A percentile compares a stretch with the other conserved stretches of the same genome.
These are phyloP conservation scores for Coluber constrictor DNA, from an alignment of 2,797 vertebrate species.

Conservation along the genomic window DNA sequence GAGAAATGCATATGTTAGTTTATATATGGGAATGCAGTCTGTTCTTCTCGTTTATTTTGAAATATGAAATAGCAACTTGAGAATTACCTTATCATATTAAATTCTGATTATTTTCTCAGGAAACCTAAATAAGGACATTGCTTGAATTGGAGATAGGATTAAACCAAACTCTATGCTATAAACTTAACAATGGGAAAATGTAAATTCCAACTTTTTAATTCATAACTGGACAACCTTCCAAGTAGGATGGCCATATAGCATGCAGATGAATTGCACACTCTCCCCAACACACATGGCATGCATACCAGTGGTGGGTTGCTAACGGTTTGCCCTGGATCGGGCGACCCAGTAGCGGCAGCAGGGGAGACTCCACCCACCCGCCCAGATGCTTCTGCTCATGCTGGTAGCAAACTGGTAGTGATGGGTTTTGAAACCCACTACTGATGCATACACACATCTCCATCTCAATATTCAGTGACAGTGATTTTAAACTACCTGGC, in stretches of 20 bases:
- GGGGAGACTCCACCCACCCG: too few relatives aligned
- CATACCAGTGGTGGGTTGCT: not conserved
- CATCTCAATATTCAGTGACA: not conserved
- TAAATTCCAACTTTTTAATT: conserved; percentile 42
- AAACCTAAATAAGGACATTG: conserved; percentile 49
- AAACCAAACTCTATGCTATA: conserved; percentile 49
- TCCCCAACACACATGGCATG: not conserved
- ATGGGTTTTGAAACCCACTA: too few relatives aligned
- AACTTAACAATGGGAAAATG: conserved; percentile 50
- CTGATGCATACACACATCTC: not conserved
- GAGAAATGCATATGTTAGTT: not conserved
- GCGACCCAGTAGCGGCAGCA: too few relatives aligned
- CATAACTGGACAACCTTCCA: not conserved
- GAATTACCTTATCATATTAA: conserved; percentile 44
- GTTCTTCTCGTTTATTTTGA: not conserved
- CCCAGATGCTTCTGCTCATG: too few relatives aligned
- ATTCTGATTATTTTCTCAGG: conserved; percentile 58
- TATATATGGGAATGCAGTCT: not conserved
- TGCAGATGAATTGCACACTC: not conserved
- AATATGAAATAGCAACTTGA: not conserved
- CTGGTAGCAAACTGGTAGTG: too few relatives aligned
- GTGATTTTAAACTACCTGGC: not conserved
- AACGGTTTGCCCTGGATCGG: too few relatives aligned
- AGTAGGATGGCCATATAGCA: not conserved
- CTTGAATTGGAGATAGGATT: conserved; percentile 48